Percentiles rank a stretch among this genome's conserved stretches.
phyloP scores from a whole-genome alignment of 2,797 vertebrate species.

The Syngnathus acus region DNA sequence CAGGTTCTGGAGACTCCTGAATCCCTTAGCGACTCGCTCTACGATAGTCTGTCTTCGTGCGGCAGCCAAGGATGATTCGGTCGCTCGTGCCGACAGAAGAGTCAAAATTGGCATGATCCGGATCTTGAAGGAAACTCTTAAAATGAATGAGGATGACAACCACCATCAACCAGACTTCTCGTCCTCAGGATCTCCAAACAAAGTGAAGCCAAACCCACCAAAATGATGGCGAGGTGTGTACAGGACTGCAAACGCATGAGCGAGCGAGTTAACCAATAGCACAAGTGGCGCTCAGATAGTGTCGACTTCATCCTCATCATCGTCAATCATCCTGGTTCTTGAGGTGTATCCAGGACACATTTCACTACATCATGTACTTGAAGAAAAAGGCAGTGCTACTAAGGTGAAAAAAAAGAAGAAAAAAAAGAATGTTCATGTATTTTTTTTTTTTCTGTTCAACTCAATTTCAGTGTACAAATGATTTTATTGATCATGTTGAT shows the following conservation, averaged over 20 bases:
- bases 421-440: constrained; percentile 64
- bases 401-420: constrained; percentile 20
- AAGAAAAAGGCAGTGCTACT: constrained; percentile 25
- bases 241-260: constrained; percentile 31
- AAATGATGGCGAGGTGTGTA: constrained; percentile 35
- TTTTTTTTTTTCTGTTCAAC: constrained; percentile 59
- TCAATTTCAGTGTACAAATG: constrained; percentile 61
- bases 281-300: constrained; percentile 30
- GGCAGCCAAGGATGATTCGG: constrained; percentile 87
- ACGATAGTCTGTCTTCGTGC: constrained; percentile 93
- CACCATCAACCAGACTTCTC: constrained; percentile 2
- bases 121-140: constrained; percentile 18
- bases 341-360: constrained; percentile 1
- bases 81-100: neutral
- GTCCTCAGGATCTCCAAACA: constrained; percentile 63
- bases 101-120: constrained; percentile 30
- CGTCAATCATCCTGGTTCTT: neutral
- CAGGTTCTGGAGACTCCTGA: constrained; percentile 85
- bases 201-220: constrained; percentile 59
- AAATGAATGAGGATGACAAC: too few species aligned
- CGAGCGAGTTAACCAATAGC: constrained; percentile 47
- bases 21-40: constrained; percentile 90
- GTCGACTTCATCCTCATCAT: neutral
- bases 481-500: constrained; percentile 53
- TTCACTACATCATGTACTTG: constrained; percentile 39